These are phyloP conservation scores for Panurus biarmicus DNA, from an alignment of 2,113 vertebrate genomes.

Conservation along the genomic window DNA sequence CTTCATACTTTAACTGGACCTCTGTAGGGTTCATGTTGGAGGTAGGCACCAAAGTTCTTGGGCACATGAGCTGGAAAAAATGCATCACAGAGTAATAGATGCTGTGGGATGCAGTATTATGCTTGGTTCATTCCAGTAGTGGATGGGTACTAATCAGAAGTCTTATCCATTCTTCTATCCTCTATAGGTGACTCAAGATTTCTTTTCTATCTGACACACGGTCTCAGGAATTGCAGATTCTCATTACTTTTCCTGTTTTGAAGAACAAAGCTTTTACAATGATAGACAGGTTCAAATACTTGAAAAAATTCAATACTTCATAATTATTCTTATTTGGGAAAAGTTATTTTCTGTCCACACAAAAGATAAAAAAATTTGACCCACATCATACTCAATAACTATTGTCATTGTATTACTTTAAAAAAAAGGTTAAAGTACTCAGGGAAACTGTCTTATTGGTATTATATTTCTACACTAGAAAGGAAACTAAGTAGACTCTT, in stretches of 20 bases:
- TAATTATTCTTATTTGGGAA: neutral
- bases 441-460: neutral
- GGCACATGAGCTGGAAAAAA: neutral
- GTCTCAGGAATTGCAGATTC: accelerated
- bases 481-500: neutral
- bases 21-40: neutral
- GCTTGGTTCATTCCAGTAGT: neutral
- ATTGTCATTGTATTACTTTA: neutral
- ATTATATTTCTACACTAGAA: neutral
- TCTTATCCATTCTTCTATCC: neutral
- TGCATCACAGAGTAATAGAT: neutral
- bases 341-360: neutral
- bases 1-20: too few relatives aligned
- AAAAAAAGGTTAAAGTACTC: neutral
- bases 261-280: neutral
- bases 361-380: neutral
- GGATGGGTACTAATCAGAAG: neutral
- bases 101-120: neutral
- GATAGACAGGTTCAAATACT: neutral
- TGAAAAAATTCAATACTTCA: neutral
- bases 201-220: neutral
- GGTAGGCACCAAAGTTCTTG: neutral
- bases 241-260: neutral
- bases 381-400: neutral
- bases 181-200: neutral